phyloP scores from a whole-genome alignment of 2,797 vertebrate species.

The Chrysolophus pictus region DNA sequence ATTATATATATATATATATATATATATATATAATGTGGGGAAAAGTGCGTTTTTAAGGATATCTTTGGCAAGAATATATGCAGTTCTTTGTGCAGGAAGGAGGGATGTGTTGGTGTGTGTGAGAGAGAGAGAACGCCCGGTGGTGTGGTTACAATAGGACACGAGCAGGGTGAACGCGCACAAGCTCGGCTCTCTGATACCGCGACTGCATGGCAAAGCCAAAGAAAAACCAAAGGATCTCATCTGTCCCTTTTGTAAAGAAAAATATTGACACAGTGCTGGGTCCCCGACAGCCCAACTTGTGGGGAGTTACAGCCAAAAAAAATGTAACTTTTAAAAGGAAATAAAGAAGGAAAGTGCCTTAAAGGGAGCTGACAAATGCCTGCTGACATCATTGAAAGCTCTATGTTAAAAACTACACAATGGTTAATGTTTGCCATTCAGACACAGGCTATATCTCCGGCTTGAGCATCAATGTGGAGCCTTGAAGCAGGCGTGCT shows the following conservation, averaged over 20 bases:
- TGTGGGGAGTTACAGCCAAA: conserved; percentile 6
- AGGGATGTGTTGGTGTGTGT: conserved; percentile 44
- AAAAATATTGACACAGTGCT: conserved; percentile 30
- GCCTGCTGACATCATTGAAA: conserved; percentile 12
- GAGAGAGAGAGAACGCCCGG: conserved; percentile 71
- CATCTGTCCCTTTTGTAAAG: conserved; percentile 37
- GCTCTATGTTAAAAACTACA: conserved; percentile 52
- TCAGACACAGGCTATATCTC: conserved; percentile 31
- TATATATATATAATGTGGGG: no score
- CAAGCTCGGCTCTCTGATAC: conserved; percentile 48
- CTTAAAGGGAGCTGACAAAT: conserved; percentile 57
- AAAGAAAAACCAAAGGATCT: neutral
- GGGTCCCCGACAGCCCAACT: neutral
- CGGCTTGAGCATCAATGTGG: conserved; percentile 9
- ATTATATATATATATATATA: conserved; percentile 32
- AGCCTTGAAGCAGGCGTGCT: conserved; percentile 35
- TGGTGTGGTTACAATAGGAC: conserved; percentile 64
- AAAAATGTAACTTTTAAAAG: neutral
- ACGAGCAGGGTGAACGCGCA: conserved; percentile 50
- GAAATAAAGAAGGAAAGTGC: conserved; percentile 46
- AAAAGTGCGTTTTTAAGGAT: conserved; percentile 81
- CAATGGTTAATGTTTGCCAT: conserved; percentile 36
- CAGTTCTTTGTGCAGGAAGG: conserved; percentile 67
- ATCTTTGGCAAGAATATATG: conserved; percentile 85
- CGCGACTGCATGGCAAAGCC: conserved; percentile 32